Base-by-base conservation (phyloP, 1,140 invertebrate genomes). In the Drosophila erecta region DNA sequence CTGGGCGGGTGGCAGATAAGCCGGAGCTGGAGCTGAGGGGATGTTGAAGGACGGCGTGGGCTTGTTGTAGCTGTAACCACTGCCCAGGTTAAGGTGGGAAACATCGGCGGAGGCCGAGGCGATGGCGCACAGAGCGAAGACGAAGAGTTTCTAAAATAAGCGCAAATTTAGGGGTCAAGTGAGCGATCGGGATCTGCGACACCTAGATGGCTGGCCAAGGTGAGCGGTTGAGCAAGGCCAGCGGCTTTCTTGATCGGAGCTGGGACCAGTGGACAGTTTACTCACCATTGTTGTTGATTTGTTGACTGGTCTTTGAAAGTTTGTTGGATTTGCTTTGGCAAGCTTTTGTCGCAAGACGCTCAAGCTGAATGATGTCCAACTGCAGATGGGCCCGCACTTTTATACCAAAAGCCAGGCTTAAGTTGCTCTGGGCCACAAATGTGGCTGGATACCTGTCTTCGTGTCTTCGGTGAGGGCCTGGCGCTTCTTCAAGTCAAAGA, bases 111-210 rank as follows among this genome's bases (percentile, higher is more conserved):
- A 65, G 27, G 80, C 87, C 41, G 55, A 71, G 65, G 80, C 87
- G 20, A 90, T 83, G 43, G 76, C 77, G 71, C 77, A 90, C 47
- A 90, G 77, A 73, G 83, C 84, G 64, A 90, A 85, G 40, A 90
- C 69, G 77, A 91, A 81, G 67, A 91, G 79, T 91, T 90, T 90
- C 87, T 90, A 58, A 38, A 76, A 73, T 40, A n/a, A 14, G 51
- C 33, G 60, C 37, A 50, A 35, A 33, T 35, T 37, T 50, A 35
- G 37, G 20, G 37, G 38, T 37, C 57, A 41, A 33, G 55, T 24
- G 49, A 56, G 47, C 43, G 44, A 20, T 22, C 41, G 41, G 41
- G 41, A 44, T 44, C 15, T 15, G 10, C 11, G 17, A 40, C 46
- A 44, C 58, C 33, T 54, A 57, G 64, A 33, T 10, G 74, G 67